Evolutionary conservation across 2,113 vertebrate genomes (phyloP).

Genomic region (Chunga burmeisteri): DNA sequence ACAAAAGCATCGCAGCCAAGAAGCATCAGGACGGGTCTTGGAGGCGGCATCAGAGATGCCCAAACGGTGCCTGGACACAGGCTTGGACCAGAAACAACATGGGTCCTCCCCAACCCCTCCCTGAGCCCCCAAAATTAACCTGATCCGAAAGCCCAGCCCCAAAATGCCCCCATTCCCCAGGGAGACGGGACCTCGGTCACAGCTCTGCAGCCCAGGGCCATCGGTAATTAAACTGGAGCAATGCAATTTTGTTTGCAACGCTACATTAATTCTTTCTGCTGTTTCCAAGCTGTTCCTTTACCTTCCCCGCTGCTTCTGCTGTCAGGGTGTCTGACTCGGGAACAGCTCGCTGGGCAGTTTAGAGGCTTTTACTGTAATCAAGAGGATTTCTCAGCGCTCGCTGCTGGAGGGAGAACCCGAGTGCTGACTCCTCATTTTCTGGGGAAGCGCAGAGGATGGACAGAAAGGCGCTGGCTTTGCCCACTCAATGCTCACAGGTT

Average conservation of each 20-base stretch:
- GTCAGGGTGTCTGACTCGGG: not conserved
- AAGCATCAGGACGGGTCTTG: not conserved
- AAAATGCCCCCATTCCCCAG: not conserved
- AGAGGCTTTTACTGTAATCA: constrained; percentile 1
- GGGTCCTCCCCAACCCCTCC: accelerated
- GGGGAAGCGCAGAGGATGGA: not conserved
- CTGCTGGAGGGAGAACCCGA: not conserved
- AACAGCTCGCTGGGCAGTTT: not conserved
- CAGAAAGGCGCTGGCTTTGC: not conserved
- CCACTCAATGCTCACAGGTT: accelerated
- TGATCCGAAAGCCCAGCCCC: not conserved
- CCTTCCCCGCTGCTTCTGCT: constrained; percentile 19
- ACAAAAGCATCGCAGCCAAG: accelerated
- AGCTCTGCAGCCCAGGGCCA: not conserved
- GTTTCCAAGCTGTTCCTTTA: constrained; percentile 30
- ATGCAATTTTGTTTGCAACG: not conserved
- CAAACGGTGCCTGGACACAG: not conserved
- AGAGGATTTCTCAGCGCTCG: not conserved
- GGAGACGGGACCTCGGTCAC: accelerated
- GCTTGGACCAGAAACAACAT: not conserved
- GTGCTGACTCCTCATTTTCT: not conserved
- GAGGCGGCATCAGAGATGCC: not conserved
- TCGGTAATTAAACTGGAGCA: not conserved
- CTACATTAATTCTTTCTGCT: not conserved
- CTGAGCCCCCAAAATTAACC: not conserved